Evolutionary conservation across 1,140 invertebrate genomes (phyloP).

Genomic region (Idris sp.): DNA sequence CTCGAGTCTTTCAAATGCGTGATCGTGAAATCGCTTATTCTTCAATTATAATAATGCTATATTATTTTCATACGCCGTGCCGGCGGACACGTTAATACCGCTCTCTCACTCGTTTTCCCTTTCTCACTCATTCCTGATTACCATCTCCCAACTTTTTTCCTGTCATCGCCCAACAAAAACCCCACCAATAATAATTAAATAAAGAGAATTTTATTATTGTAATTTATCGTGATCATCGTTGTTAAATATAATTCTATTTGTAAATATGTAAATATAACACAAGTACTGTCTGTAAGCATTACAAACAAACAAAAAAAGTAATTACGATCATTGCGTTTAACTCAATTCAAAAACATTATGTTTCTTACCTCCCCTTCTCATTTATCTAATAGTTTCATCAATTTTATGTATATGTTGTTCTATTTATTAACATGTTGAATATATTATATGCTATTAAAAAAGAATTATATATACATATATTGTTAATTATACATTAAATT

Average conservation of each 20-base stretch:
- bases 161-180: constrained; percentile 53
- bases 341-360: constrained; percentile 43
- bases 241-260: constrained; percentile 69
- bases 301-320: too few species aligned
- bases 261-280: constrained; percentile 73
- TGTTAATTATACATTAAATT: too few species aligned
- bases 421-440: constrained; percentile 76
- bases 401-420: constrained; percentile 77
- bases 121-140: constrained; percentile 18
- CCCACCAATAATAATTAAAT: constrained; percentile 57
- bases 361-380: constrained; percentile 58
- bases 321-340: constrained; percentile 60
- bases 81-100: constrained; percentile 72
- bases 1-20: constrained; percentile 69
- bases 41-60: constrained; percentile 51
- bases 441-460: constrained; percentile 52
- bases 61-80: constrained; percentile 63
- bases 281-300: constrained; percentile 61
- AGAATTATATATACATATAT: constrained; percentile 66
- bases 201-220: constrained; percentile 44
- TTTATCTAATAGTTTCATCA: constrained; percentile 57
- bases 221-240: constrained; percentile 70
- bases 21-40: constrained; percentile 67
- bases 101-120: constrained; percentile 7
- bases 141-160: too few species aligned